Base-by-base conservation (phyloP, 2,888 invertebrate genomes). In the Chalcis sispes region DNA sequence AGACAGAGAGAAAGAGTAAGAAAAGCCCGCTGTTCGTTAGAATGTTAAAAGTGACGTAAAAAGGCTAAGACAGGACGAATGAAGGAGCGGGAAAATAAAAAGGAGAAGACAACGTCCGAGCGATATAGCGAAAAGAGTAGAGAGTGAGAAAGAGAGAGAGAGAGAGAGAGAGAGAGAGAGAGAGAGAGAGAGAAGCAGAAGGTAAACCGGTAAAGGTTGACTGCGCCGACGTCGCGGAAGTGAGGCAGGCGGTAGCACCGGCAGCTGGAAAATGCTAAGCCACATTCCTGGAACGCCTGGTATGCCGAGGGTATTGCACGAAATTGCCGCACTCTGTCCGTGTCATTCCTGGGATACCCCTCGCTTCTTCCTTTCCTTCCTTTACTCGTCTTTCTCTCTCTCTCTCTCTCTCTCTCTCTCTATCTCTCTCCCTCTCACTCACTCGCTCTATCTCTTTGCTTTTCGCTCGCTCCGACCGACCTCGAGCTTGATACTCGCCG, bases 271-370 rank as follows among this genome's bases (percentile, higher is more conserved):
- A 88, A 88, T 87, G 85, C 85, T 87, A 85, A 87, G 86, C 85
- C 84, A 83, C 86, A 87, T 86, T 87, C 85, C 85, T 84, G 83
- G 83, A 86, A 84, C 84, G 85, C 85, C 83, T 83, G 85, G 88
- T 87, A 87, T 88, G 85, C 86, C 84, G 62, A 64, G 77, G 85
- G 85, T 87, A 87, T 87, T 86, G 87, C 87, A 83, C 83, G 85
- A 88, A 88, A 88, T 88, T 88, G 86, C 87, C 86, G 82, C 85
- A 87, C 87, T 87, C 85, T 83, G 88, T 87, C 83, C 86, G 83
- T 85, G 87, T 88, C 88, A 86, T 87, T 88, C 86, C 82, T 80
- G 75, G 79, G 79, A 74, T 74, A 69, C 72, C 70, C 75, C 32
- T 61, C 27, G 40, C 65, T 29, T 20, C 52, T 40, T 27, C 46